Evolutionary conservation across 1,140 invertebrate species (phyloP).

Genomic region (Lithobius niger): DNA sequence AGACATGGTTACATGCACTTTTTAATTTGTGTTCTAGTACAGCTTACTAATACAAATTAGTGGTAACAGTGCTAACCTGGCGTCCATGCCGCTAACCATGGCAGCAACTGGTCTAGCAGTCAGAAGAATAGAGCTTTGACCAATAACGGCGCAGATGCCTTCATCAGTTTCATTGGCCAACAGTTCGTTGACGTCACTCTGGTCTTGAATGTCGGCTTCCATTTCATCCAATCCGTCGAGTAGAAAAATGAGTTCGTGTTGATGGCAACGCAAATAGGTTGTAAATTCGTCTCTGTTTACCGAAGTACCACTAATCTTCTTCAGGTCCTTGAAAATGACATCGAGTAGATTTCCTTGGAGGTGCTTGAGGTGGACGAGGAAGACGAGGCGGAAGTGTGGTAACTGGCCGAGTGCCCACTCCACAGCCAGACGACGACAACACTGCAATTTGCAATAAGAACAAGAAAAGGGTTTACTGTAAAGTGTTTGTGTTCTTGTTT

Average conservation of each 20-base stretch:
- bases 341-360: not conserved
- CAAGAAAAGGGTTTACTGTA: too few species aligned
- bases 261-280: conserved; percentile 1
- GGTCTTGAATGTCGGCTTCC: not conserved
- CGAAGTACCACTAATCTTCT: not conserved
- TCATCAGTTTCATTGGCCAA: not conserved
- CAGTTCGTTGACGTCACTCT: not conserved
- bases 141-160: not conserved
- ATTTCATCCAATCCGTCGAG: conserved; percentile 3
- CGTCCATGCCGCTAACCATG: not conserved
- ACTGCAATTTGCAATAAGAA: too few species aligned
- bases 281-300: conserved; percentile 1
- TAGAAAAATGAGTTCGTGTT: not conserved
- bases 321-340: not conserved
- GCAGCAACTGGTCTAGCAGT: not conserved
- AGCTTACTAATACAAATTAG: not conserved
- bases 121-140: not conserved
- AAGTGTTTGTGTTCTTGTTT: too few species aligned
- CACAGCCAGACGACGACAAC: not conserved
- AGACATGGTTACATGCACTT: not conserved
- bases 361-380: conserved; percentile 1
- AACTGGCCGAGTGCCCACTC: not conserved
- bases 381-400: conserved; percentile 2
- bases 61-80: too few species aligned
- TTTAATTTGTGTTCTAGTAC: not conserved